Evolutionary conservation across 2,797 vertebrate species (phyloP).

Genomic region (Lutra lutra): DNA sequence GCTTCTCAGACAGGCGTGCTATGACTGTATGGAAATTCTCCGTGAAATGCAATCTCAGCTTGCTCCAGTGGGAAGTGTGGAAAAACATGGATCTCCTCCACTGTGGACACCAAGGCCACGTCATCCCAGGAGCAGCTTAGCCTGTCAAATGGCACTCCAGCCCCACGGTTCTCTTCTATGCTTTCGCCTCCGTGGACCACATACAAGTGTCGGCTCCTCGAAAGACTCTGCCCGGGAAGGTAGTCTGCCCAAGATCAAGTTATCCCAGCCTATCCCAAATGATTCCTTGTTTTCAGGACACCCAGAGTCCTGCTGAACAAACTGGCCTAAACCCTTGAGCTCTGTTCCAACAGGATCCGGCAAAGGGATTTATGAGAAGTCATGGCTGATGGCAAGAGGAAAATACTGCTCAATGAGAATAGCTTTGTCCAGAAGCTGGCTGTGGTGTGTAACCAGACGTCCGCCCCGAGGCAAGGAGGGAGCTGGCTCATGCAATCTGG

Average conservation of each 20-base stretch:
- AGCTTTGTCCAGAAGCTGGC: conserved; percentile 72
- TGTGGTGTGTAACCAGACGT: conserved; percentile 64
- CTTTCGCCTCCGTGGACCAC: background rate
- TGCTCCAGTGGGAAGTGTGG: background rate
- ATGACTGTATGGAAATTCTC: background rate
- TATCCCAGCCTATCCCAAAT: conserved; percentile 74
- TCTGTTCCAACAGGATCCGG: conserved; percentile 62
- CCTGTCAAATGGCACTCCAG: conserved; percentile 36
- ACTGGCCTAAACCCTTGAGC: conserved; percentile 63
- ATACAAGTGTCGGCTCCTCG: conserved; percentile 34
- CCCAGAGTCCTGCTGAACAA: conserved; percentile 42
- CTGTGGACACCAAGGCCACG: background rate
- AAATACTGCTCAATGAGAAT: conserved; percentile 82
- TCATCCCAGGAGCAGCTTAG: conserved; percentile 17
- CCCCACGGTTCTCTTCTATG: conserved; percentile 43
- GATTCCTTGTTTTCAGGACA: conserved; percentile 74
- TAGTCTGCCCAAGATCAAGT: conserved; percentile 44
- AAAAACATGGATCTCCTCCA: conserved; percentile 62
- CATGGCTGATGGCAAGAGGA: conserved; percentile 79
- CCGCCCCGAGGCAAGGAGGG: conserved; percentile 50
- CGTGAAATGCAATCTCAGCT: background rate
- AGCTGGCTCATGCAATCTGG: conserved; percentile 63
- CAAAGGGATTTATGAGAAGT: conserved; percentile 80
- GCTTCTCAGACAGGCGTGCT: background rate
- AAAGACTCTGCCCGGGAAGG: conserved; percentile 70